phyloP scores from a whole-genome alignment of 2,888 invertebrate species.

The Drosophila rubida region DNA sequence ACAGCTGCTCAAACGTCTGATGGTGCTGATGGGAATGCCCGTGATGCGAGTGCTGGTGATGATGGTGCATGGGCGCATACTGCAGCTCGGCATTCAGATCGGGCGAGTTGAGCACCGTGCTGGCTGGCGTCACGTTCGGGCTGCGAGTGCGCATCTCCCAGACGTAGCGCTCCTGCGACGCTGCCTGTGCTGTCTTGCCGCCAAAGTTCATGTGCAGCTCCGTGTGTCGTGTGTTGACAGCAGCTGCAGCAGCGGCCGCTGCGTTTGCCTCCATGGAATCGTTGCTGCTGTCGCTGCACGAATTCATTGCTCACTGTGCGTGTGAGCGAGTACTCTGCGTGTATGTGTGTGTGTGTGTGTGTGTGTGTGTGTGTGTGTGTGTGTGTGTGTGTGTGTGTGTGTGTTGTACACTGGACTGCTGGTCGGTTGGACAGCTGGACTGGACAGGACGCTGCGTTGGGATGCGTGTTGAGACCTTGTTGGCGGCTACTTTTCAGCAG shows the following conservation, averaged over 20 bases:
- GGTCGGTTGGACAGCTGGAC: conserved; percentile 7
- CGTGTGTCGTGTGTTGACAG: conserved; percentile 12
- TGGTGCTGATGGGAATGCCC: conserved; percentile 7
- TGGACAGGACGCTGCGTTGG: conserved; percentile 3
- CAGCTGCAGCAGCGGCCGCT: not conserved
- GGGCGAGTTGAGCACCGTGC: conserved; percentile 84
- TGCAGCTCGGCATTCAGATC: conserved; percentile 82
- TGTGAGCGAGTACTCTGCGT: no score
- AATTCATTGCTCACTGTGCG: conserved; percentile 53
- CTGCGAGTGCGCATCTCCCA: conserved; percentile 85
- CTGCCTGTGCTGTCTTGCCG: conserved; percentile 21
- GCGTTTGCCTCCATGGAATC: conserved; percentile 63
- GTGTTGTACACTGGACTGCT: conserved; percentile 8
- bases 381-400: not conserved
- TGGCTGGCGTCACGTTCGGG: conserved; percentile 84
- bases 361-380: not conserved
- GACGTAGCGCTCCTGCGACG: conserved; percentile 81
- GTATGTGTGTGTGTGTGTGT: not conserved
- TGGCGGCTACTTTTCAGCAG: conserved; percentile 44
- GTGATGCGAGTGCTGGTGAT: not conserved
- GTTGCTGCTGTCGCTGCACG: conserved; percentile 69
- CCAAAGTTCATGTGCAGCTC: conserved; percentile 53
- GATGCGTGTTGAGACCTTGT: conserved; percentile 7
- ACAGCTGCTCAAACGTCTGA: conserved; percentile 35
- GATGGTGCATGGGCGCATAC: conserved; percentile 79